Conservation (phyloP, 1,140 invertebrate species). For the Wiebesia pumilae region DNA sequence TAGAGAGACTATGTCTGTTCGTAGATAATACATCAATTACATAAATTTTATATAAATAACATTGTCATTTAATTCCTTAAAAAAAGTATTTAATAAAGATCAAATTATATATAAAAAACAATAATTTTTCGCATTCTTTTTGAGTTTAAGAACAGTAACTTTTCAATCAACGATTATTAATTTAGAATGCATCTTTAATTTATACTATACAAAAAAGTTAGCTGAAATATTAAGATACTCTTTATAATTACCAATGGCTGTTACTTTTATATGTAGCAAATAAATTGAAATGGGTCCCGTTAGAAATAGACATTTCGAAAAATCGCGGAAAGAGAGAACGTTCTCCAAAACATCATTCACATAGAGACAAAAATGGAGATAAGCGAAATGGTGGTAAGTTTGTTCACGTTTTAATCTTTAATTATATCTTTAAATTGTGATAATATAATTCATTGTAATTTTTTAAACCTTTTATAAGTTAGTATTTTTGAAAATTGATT, state of each 20-base stretch:
- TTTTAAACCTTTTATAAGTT: no score
- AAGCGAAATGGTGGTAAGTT: conserved; percentile 60
- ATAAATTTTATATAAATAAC: background rate
- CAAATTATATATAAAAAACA: background rate
- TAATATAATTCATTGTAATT: no score
- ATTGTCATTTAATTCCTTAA: background rate
- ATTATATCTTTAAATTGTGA: no score
- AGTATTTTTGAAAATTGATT: no score
- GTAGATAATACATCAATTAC: background rate
- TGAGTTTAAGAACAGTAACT: no score
- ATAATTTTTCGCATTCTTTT: background rate
- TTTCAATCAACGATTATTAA: no score
- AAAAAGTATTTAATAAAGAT: no score
- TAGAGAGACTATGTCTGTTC: background rate
- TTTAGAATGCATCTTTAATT: no score
- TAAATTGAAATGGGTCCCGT: conserved; percentile 86
- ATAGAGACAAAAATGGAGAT: conserved; percentile 68
- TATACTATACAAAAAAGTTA: no score
- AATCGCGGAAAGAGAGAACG: conserved; percentile 69
- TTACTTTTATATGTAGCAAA: conserved; percentile 69
- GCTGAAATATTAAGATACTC: background rate
- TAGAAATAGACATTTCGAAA: conserved; percentile 82
- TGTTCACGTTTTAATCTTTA: conserved; percentile 10
- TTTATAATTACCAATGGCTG: background rate
- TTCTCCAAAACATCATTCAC: conserved; percentile 69